Evolutionary conservation across 2,113 vertebrate genomes (phyloP).

Genomic region (Guaruba guarouba): DNA sequence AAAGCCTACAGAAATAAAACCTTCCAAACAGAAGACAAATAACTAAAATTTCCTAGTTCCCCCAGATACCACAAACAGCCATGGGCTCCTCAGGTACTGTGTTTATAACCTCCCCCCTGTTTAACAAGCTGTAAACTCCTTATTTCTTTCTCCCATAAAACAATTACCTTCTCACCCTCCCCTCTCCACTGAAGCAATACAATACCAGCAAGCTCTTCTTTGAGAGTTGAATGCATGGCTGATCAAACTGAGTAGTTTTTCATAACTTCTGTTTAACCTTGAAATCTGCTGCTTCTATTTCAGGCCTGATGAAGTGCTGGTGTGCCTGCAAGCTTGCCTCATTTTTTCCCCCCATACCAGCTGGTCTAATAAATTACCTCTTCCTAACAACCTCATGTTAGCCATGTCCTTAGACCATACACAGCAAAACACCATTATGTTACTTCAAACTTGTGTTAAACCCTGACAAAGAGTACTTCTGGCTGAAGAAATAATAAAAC

Average conservation of each 20-base stretch:
- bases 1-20: not conserved
- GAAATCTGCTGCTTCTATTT: constrained; percentile 61
- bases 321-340: constrained; percentile 50
- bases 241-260: constrained; percentile 26
- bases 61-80: not conserved
- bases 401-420: constrained; percentile 8
- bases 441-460: not conserved
- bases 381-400: constrained; percentile 34
- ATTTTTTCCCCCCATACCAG: constrained; percentile 58
- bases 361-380: constrained; percentile 66
- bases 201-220: not conserved
- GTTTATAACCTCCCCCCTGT: not conserved
- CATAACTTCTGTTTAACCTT: constrained; percentile 52
- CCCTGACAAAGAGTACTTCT: not conserved
- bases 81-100: not conserved
- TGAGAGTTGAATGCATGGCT: not conserved
- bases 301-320: constrained; percentile 35
- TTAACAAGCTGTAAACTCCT: not conserved
- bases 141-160: not conserved
- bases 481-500: not conserved
- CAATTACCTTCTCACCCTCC: not conserved
- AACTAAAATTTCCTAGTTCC: not conserved
- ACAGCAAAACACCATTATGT: not conserved
- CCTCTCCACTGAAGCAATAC: not conserved
- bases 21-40: not conserved